Base-by-base conservation (phyloP, 2,113 vertebrate genomes). In the Euleptes europaea region DNA sequence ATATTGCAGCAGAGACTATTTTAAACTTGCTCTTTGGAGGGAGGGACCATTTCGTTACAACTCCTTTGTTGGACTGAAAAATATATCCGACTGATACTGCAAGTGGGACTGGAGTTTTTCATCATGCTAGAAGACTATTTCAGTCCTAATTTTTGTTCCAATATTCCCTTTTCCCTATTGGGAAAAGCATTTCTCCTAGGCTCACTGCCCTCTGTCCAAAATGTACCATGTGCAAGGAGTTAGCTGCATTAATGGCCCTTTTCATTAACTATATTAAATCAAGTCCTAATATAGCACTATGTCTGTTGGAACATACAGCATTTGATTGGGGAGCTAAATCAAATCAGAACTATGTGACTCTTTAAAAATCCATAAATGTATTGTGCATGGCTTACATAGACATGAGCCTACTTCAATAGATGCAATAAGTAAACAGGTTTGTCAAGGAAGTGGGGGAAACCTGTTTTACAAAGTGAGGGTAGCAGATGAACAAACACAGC, bases 1-100 rank as follows among this genome's bases (percentile, higher is more conserved):
- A 88, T 95, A 86, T 91, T 95, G 83, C 88, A 85, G 84, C 76
- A 87, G 77, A 87, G 67, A 83, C 83, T 96, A 88, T 92, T 96
- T 97, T 95, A 95, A 94, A 94, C 89, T 88, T 73, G 33, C 44
- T 21, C 11, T 40, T 17, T 89, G 85, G 54, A 92, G 94, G 88
- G 78, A 92, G 93, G 93, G 67, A 40, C 65, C 26, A 90, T 93
- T 92, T 84, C 92, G 83, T 85, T 88, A 47, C 26, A 86, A 35
- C 14, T 28, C 90, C 89, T 87, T 88, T 83, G 60, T 80, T 90
- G 81, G 79, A 94, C 85, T 49, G 70, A 4, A 85, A n/a, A 93
- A 91, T 85, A 49, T 35, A 85, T 66, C 78, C 42, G 31, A 54
- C 65, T 49, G 44, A 12, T n/a, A 82, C 9, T 82, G 21, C 31